A percentile compares a stretch with the other conserved stretches of the same genome.
Evolutionary conservation across 2,888 invertebrate species (phyloP).

Genomic region (Hirtodrosophila histrioides): DNA sequence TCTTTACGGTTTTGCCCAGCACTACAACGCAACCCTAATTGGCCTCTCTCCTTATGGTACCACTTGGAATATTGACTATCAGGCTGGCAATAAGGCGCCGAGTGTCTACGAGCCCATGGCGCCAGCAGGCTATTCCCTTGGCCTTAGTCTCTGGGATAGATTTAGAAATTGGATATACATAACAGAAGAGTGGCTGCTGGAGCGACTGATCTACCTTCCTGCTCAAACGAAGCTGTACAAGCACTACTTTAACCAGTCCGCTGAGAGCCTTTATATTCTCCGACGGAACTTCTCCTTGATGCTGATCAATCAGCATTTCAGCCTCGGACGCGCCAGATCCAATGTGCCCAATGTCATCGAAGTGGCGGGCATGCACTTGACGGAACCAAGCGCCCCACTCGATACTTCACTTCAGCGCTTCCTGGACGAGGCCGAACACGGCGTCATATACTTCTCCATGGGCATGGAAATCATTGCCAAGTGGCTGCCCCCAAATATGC

Average conservation of each 20-base stretch:
- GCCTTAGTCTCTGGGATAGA: slow-evolving; percentile 21
- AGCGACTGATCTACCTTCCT: slow-evolving; percentile 43
- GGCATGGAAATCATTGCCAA: slow-evolving; percentile 61
- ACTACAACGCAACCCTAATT: slow-evolving; percentile 74
- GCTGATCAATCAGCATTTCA: slow-evolving; percentile 81
- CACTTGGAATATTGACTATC: slow-evolving; percentile 55
- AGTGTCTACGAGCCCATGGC: slow-evolving; percentile 59
- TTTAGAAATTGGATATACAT: slow-evolving; percentile 54
- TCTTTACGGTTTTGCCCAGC: slow-evolving; percentile 72
- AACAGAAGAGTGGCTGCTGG: slow-evolving; percentile 56
- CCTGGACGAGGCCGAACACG: slow-evolving; percentile 67
- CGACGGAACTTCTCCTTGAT: slow-evolving; percentile 71
- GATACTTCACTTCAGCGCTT: slow-evolving; percentile 57
- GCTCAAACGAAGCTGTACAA: slow-evolving; percentile 47
- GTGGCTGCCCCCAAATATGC: slow-evolving; percentile 47
- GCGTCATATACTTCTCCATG: slow-evolving; percentile 76
- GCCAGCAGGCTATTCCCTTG: slow-evolving; percentile 24
- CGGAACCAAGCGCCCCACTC: slow-evolving; percentile 24
- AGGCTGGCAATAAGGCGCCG: slow-evolving; percentile 67
- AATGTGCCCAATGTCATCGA: slow-evolving; percentile 77
- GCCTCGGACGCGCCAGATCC: slow-evolving; percentile 70
- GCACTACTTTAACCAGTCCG: slow-evolving; percentile 43
- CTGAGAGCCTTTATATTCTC: slow-evolving; percentile 44
- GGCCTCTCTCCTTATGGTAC: slow-evolving; percentile 61
- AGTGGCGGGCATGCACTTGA: slow-evolving; percentile 78